phyloP scores from a whole-genome alignment of 2,797 vertebrate genomes.

The Cichlasoma orientale region DNA sequence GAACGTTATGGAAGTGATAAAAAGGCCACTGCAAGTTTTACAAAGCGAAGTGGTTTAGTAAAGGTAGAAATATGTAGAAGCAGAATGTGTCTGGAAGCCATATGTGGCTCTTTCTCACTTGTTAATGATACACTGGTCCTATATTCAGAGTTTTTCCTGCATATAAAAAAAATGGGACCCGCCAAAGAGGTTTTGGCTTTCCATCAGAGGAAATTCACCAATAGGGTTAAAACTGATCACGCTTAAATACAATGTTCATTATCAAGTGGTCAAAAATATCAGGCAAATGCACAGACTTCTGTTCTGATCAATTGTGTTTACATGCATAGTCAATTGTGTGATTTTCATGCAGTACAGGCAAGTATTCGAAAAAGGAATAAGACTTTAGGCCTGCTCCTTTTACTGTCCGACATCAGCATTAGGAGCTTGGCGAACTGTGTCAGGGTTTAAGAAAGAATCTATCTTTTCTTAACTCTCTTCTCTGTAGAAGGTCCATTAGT shows the following conservation, averaged over 20 bases:
- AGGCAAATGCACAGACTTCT: background rate
- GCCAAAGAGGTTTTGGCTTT: too few species aligned
- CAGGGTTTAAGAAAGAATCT: background rate
- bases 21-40: background rate
- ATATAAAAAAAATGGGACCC: too few species aligned
- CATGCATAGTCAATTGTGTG: background rate
- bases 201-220: too few species aligned
- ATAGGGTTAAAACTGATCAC: too few species aligned
- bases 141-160: too few species aligned
- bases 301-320: background rate
- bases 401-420: background rate
- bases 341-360: background rate
- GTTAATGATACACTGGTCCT: background rate
- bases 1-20: background rate
- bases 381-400: background rate
- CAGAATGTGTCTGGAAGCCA: constrained; percentile 4
- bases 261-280: background rate
- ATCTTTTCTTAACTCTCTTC: background rate
- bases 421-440: background rate
- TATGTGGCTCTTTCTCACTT: background rate
- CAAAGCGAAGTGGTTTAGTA: background rate
- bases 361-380: background rate
- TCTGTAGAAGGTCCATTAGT: background rate
- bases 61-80: background rate
- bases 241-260: too few species aligned